Evolutionary conservation across 2,888 invertebrate species (phyloP), one percentile per base, ranked within the genome.

Genomic region (Dasypogon diadema): DNA sequence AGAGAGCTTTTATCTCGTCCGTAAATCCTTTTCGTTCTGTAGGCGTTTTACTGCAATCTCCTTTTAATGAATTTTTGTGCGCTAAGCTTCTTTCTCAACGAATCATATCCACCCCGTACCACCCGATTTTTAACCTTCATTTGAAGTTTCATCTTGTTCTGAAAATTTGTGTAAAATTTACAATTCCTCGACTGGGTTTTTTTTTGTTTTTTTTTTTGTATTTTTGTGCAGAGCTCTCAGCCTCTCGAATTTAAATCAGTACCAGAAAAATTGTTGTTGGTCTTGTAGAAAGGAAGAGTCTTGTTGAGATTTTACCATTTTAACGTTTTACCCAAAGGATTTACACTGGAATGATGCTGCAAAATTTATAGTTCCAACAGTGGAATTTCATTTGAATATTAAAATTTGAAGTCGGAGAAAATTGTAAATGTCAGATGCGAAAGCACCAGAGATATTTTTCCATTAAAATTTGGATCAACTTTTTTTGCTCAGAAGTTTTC

Each of bases 1-100:
- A 65, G 37, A 21, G 65, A 65, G 42, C 14, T 65, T 65, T 65
- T 48, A 65, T 65, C 65, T 48, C 65, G 16, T n/a, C 65, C 46
- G 10, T 65, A 65, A 65, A 65, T 65, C 12, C 65, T 14, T 42
- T n/a, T 4, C 10, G n/a, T 42, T 46, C 8, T 56, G 12, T 12
- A 22, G 22, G 56, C 56, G 56, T 26, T 48, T 14, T 21, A 14
- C 48, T 65, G 46, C 65, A 65, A 48, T 65, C 48, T 42, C 46
- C 48, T 42, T 65, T 65, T 65, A 65, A 65, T 65, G 14, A 65
- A 65, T 65, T 65, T 46, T 30, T 30, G 8, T 65, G 46, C 14
- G 46, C 26, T 51, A 3, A 12, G n/a, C n/a, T n/a, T n/a, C n/a
- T n/a, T n/a, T n/a, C n/a, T n/a, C n/a, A n/a, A n/a, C n/a, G n/a